phyloP scores from a whole-genome alignment of 2,797 vertebrate genomes.

The Cuculus canorus region DNA sequence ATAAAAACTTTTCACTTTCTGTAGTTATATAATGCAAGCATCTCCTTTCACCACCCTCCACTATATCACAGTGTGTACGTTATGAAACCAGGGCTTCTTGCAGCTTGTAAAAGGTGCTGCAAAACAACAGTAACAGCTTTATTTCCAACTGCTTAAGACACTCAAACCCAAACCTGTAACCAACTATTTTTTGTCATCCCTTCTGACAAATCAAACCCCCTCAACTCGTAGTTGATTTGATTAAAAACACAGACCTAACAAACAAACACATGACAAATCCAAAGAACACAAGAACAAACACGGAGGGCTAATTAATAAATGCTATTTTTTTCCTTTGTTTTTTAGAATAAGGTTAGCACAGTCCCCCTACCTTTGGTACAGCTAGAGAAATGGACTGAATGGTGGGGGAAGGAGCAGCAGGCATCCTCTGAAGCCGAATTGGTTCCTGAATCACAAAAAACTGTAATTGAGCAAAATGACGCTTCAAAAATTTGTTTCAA shows the following conservation, averaged over 20 bases:
- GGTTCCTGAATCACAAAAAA: constrained; percentile 78
- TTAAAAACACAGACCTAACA: constrained; percentile 38
- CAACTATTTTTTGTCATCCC: neutral
- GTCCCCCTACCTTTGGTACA: constrained; percentile 81
- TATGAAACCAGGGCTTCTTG: neutral
- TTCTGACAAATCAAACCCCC: constrained; percentile 6
- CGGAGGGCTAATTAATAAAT: constrained; percentile 13
- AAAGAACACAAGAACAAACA: constrained; percentile 58
- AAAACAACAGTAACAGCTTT: neutral
- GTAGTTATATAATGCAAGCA: neutral
- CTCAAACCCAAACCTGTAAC: neutral
- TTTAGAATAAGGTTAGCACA: constrained; percentile 54
- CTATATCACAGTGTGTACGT: neutral
- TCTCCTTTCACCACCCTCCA: neutral
- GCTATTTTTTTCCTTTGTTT: neutral
- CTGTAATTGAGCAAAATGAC: constrained; percentile 58
- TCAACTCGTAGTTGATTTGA: neutral
- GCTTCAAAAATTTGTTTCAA: constrained; percentile 59
- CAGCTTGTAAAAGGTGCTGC: neutral
- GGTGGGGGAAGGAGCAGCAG: constrained; percentile 74
- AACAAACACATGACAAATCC: constrained; percentile 29
- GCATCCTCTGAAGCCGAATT: constrained; percentile 75
- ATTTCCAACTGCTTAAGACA: neutral
- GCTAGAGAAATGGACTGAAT: constrained; percentile 78
- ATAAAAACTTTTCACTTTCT: neutral